Conservation (phyloP, 1,140 invertebrate genomes). For the Cydia pomonella region DNA sequence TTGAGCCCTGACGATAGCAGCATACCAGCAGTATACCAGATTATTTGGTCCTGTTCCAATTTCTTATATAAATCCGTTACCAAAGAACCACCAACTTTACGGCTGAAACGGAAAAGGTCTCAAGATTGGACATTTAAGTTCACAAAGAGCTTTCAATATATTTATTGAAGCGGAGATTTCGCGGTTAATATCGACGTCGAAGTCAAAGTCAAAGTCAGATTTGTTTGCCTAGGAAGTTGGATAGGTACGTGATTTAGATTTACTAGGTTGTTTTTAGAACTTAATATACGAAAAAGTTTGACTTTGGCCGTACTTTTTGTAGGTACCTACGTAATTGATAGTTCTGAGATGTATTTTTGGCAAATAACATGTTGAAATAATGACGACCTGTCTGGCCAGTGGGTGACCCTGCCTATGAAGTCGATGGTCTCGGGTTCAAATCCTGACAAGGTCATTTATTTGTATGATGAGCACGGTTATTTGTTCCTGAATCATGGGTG, state of each 20-base stretch:
- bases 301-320: neutral
- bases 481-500: too few relatives aligned
- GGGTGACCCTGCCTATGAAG: too few relatives aligned
- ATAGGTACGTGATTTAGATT: neutral
- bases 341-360: neutral
- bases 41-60: neutral
- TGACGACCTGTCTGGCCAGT: too few relatives aligned
- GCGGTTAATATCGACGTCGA: neutral
- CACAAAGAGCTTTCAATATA: slow-evolving; percentile 9
- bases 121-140: slow-evolving; percentile 23
- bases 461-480: too few relatives aligned
- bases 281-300: neutral
- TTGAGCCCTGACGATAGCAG: too few relatives aligned
- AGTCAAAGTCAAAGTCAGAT: neutral
- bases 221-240: neutral
- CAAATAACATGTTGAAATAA: too few relatives aligned
- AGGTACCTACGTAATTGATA: neutral
- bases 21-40: too few relatives aligned
- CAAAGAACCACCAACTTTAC: neutral
- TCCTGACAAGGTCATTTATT: too few relatives aligned
- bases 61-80: neutral
- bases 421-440: too few relatives aligned
- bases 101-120: neutral
- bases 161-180: slow-evolving; percentile 1
- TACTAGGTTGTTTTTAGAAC: neutral